phyloP scores from a whole-genome alignment of 2,888 invertebrate genomes.

The Dione vanillae region DNA sequence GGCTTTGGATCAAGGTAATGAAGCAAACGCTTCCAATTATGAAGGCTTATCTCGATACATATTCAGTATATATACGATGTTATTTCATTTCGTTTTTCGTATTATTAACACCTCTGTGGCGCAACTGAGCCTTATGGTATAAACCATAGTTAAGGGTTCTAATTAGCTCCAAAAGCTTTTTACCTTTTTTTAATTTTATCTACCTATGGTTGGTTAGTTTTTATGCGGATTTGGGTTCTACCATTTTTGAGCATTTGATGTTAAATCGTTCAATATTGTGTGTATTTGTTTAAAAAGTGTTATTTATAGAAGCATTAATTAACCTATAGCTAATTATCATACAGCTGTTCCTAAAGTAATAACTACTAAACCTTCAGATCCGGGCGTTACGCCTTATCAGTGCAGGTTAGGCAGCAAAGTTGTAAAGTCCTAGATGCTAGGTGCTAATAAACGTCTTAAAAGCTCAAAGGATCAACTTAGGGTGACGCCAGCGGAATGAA shows the following conservation, averaged over 20 bases:
- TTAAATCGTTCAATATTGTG: too few relatives aligned
- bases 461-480: constrained; percentile 46
- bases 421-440: constrained; percentile 31
- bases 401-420: constrained; percentile 23
- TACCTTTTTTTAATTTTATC: neutral
- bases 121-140: neutral
- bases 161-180: neutral
- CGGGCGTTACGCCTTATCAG: constrained; percentile 25
- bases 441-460: constrained; percentile 43
- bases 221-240: too few relatives aligned
- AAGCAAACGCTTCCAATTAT: constrained; percentile 42
- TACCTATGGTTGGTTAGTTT: too few relatives aligned
- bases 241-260: too few relatives aligned
- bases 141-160: neutral
- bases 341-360: neutral
- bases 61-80: constrained; percentile 5
- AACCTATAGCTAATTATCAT: too few relatives aligned
- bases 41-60: constrained; percentile 33
- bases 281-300: too few relatives aligned
- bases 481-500: constrained; percentile 38
- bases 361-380: neutral
- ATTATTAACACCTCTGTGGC: neutral
- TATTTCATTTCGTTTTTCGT: neutral
- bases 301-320: too few relatives aligned
- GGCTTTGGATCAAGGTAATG: constrained; percentile 38